Evolutionary conservation across 2,113 vertebrate species (phyloP), one percentile per base, ranked within the genome.

Genomic region (Aptenodytes patagonicus): DNA sequence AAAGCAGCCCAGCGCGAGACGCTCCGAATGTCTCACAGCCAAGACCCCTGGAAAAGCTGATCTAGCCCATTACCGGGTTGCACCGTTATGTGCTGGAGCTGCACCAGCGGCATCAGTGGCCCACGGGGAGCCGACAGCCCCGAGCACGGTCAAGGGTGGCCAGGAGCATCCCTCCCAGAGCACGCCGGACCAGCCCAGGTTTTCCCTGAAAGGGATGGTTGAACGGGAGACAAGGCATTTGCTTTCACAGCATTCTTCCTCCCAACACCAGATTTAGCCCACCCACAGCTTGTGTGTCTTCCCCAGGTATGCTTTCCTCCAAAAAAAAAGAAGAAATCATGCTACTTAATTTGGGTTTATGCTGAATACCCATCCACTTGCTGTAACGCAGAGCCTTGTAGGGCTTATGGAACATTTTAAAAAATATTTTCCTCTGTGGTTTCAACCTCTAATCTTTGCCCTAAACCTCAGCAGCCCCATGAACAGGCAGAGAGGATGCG

Each of bases 111-210:
- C 52, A n/a, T 1, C 52, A 7, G 46, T 5, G 25, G 17, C 55
- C n/a, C 62, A 10, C 22, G 2, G 34, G 11, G 76, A 76, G 49
- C 38, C 3, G 4, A 24, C 22, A n/a, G 42, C 83, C 24, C 42
- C 13, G 1, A 9, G 42, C 38, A 16, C 0, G 3, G 51, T 6
- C 19, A 25, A 25, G 58, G 29, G 9, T 5, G 3, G 18, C 28
- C 75, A 14, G 76, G 42, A 82, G 46, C 58, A 20, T 15, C 72
- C 54, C 44, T 5, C 31, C 70, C 1, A 6, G 29, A 42, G 36
- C 72, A 40, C 2, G 3, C 34, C 1, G 3, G 29, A 9, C 13
- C 55, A 28, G 17, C 40, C 15, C 49, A 3, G 66, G 5, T 5
- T 16, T 18, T 9, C 68, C 79, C 1, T 4, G 17, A 28, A 28